Percentiles rank a stretch among this genome's conserved stretches.
Evolutionary conservation across 2,888 invertebrate species (phyloP).

Genomic region (Drosophila tripunctata): DNA sequence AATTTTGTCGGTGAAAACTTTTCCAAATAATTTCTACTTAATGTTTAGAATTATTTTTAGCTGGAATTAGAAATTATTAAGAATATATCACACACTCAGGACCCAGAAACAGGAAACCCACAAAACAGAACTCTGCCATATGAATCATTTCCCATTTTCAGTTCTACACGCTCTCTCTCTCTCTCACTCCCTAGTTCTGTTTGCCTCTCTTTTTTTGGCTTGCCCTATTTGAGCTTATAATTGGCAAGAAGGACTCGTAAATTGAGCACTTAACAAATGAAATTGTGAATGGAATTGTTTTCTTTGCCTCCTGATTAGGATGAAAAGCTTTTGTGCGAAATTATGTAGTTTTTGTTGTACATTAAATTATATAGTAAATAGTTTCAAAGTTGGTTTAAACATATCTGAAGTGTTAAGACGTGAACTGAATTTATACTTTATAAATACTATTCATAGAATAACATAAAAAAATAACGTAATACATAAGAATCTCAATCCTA

Average conservation of each 20-base stretch:
- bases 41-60: slow-evolving; percentile 81
- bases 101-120: slow-evolving; percentile 14
- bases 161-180: no score
- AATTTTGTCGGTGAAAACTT: slow-evolving; percentile 78
- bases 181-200: slow-evolving; percentile 3
- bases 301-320: neutral
- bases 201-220: neutral
- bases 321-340: neutral
- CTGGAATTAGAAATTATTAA: slow-evolving; percentile 79
- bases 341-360: neutral
- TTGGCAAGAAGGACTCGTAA: slow-evolving; percentile 61
- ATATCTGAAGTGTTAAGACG: no score
- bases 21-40: slow-evolving; percentile 83
- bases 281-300: slow-evolving; percentile 44
- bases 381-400: no score
- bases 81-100: slow-evolving; percentile 67
- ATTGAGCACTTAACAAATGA: slow-evolving; percentile 68
- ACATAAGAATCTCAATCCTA: no score
- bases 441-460: no score
- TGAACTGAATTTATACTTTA: no score
- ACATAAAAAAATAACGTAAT: no score
- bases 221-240: slow-evolving; percentile 30
- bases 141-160: slow-evolving; percentile 44
- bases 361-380: no score
- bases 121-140: slow-evolving; percentile 29